Evolutionary conservation across 2,113 vertebrate genomes (phyloP), one percentile per base, ranked within the genome.

Genomic region (Formicarius rufipectus): DNA sequence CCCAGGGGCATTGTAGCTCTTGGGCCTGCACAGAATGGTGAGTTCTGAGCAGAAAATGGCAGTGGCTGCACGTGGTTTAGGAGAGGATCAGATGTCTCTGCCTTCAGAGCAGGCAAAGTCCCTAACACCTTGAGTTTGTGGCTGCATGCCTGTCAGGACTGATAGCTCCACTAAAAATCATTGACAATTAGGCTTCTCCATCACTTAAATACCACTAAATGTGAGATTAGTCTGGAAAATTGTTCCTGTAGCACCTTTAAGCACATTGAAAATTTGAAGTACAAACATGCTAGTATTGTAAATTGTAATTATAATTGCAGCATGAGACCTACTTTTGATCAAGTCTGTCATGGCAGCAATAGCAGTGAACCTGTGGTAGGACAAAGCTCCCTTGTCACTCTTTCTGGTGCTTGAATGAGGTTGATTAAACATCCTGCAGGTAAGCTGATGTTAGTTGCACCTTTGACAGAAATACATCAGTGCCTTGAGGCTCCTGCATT

Each of bases 401-500:
- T 19, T 91, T 44, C 58, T 90, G 90, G 37, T 56, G 25, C 62
- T 58, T 37, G 13, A 78, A 28, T 84, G 52, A 37, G 63, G 67
- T 35, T 89, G 50, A 84, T 91, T 80, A 84, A 83, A 40, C 64
- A 27, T 86, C 14, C 64, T 58, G 68, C 60, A 91, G 90, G 72
- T 83, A 73, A 85, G 90, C 64, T 2, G 13, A 68, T 39, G 17
- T 82, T 89, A 49, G 78, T 45, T 84, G 59, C 67, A 83, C 13
- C 50, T 94, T 39, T 76, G 78, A 85, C 88, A 90, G 85, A 92
- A 90, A 92, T 89, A 91, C 52, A 58, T 83, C 73, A 28, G 45
- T 92, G 55, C 82, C 85, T 94, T 27, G 67, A 83, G 82, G 88
- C 67, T 80, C 33, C 50, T 40, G 63, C 59, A 17, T 68, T 83